A percentile compares a stretch with the other conserved stretches of the same genome.
phyloP scores from a whole-genome alignment of 2,888 invertebrate genomes.

The Drosophila picticornis region DNA sequence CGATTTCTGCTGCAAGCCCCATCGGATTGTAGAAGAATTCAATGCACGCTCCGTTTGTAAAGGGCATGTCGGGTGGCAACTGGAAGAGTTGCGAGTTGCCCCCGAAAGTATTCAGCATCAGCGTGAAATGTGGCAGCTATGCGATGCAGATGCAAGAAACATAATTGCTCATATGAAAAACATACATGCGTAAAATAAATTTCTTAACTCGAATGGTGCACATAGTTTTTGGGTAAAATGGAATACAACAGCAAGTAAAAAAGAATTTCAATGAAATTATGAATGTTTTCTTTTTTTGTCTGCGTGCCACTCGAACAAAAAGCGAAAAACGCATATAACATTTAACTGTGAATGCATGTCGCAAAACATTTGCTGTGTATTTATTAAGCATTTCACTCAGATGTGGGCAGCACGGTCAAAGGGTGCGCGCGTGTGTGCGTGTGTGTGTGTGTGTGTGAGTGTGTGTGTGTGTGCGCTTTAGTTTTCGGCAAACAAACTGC shows the following conservation, averaged over 20 bases:
- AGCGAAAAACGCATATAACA: slow-evolving; percentile 16
- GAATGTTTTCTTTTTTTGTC: slow-evolving; percentile 50
- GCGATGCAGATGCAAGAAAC: slow-evolving; percentile 38
- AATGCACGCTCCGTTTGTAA: slow-evolving; percentile 1
- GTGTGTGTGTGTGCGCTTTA: slow-evolving; percentile 44
- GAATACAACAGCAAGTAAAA: neutral
- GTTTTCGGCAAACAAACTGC: slow-evolving; percentile 55
- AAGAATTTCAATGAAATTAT: slow-evolving; percentile 61
- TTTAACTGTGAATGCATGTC: slow-evolving; percentile 17
- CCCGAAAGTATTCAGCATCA: slow-evolving; percentile 57
- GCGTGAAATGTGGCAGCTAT: slow-evolving; percentile 46
- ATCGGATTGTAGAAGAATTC: slow-evolving; percentile 3
- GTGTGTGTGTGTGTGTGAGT: slow-evolving; percentile 18
- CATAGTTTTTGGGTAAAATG: slow-evolving; percentile 58
- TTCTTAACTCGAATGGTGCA: slow-evolving; percentile 40
- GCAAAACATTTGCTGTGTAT: slow-evolving; percentile 47
- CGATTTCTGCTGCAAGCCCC: too few species aligned
- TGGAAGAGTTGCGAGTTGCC: slow-evolving; percentile 29
- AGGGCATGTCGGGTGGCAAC: slow-evolving; percentile 13
- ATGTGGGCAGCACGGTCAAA: slow-evolving; percentile 1
- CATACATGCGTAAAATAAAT: slow-evolving; percentile 42
- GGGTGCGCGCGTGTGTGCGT: slow-evolving; percentile 6
- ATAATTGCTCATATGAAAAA: slow-evolving; percentile 39
- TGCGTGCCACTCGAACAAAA: slow-evolving; percentile 36
- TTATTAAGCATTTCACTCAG: slow-evolving; percentile 70